These are phyloP conservation scores for Buphagus erythrorhynchus DNA, from an alignment of 2,797 vertebrate species.

Conservation along the genomic window DNA sequence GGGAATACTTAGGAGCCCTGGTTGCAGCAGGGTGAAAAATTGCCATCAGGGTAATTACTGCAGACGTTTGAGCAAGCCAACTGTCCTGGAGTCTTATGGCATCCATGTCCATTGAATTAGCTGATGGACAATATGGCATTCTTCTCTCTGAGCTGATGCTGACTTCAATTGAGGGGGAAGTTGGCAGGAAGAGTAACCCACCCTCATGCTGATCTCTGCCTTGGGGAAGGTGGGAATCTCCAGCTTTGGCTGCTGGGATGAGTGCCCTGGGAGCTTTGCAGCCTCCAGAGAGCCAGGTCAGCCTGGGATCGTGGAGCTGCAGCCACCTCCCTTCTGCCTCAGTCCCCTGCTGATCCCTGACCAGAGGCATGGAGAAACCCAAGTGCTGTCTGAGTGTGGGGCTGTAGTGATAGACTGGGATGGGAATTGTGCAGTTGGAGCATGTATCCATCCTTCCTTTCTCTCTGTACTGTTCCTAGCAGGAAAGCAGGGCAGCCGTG, in stretches of 20 bases:
- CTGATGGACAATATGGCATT: background rate
- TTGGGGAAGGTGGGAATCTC: background rate
- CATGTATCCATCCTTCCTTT: background rate
- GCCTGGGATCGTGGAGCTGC: accelerated
- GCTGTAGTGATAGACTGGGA: accelerated
- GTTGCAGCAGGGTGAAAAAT: background rate
- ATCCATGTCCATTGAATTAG: background rate
- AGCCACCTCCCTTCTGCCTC: background rate
- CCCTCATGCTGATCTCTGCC: background rate
- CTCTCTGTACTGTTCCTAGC: background rate
- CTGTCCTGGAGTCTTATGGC: background rate
- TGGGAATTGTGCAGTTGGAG: background rate
- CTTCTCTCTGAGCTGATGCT: background rate
- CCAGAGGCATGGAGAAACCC: background rate
- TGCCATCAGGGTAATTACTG: background rate
- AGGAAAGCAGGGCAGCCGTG: background rate
- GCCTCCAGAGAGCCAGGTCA: background rate
- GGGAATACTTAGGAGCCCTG: background rate
- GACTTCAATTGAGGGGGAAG: background rate
- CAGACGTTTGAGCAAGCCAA: background rate
- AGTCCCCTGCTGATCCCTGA: background rate
- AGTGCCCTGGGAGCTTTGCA: background rate
- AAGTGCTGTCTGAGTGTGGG: background rate
- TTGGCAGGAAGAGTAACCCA: background rate
- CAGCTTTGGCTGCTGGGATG: background rate